Conservation (phyloP, 2,888 invertebrate species). For the Danaus chrysippus region DNA sequence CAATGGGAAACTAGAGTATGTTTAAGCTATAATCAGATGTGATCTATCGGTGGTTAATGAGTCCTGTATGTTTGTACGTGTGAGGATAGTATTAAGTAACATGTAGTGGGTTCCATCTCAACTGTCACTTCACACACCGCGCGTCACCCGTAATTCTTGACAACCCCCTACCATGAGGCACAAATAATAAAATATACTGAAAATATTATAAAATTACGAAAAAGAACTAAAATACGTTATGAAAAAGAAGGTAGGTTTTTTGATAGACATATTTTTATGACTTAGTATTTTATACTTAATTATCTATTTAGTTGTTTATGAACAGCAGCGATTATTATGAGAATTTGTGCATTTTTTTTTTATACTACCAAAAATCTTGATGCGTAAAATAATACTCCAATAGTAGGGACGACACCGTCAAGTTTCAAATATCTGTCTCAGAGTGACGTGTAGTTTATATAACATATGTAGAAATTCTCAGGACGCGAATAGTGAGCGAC, state of each 20-base stretch:
- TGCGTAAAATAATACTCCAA: slow-evolving; percentile 4
- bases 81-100: slow-evolving; percentile 2
- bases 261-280: too few species aligned
- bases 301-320: too few species aligned
- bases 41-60: background rate
- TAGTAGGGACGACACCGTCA: slow-evolving; percentile 23
- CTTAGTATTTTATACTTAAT: too few species aligned
- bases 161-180: slow-evolving; percentile 6
- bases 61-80: background rate
- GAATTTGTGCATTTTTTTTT: too few species aligned
- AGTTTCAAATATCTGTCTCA: slow-evolving; percentile 43
- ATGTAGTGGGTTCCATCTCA: slow-evolving; percentile 14
- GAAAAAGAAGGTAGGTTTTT: too few species aligned
- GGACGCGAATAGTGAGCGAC: slow-evolving; percentile 12
- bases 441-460: slow-evolving; percentile 21
- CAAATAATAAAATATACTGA: background rate
- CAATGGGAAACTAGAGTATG: too few species aligned
- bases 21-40: too few species aligned
- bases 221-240: too few species aligned
- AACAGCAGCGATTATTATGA: background rate
- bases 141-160: slow-evolving; percentile 32
- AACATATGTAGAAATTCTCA: slow-evolving; percentile 16
- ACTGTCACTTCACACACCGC: slow-evolving; percentile 21
- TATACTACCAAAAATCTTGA: background rate
- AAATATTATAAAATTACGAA: background rate